Conservation (phyloP, 2,888 invertebrate genomes). For the Marronus borbonicus region DNA sequence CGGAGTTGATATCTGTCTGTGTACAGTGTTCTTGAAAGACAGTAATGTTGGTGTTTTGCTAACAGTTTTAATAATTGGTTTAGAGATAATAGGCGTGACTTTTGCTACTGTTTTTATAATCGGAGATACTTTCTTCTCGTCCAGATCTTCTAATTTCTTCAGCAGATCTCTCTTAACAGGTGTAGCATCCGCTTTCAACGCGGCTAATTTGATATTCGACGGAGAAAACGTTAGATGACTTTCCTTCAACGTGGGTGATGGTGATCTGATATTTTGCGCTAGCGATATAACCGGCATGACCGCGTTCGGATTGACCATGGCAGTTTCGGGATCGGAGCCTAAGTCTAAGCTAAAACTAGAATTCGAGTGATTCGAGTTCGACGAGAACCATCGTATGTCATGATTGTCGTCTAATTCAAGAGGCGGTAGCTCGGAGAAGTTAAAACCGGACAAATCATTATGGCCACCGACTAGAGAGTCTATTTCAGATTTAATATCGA, state of each 20-base stretch:
- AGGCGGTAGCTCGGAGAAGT: slow-evolving; percentile 77
- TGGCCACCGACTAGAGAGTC: slow-evolving; percentile 84
- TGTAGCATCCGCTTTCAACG: slow-evolving; percentile 72
- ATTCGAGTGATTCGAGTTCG: slow-evolving; percentile 74
- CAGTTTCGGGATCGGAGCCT: slow-evolving; percentile 79
- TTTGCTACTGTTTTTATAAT: slow-evolving; percentile 65
- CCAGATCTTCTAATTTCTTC: slow-evolving; percentile 73
- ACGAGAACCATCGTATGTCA: slow-evolving; percentile 74
- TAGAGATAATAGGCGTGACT: slow-evolving; percentile 66
- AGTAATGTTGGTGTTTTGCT: slow-evolving; percentile 59
- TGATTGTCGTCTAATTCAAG: slow-evolving; percentile 80
- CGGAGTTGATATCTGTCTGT: slow-evolving; percentile 61
- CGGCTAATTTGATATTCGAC: slow-evolving; percentile 78
- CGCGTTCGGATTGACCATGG: slow-evolving; percentile 92
- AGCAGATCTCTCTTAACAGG: slow-evolving; percentile 79
- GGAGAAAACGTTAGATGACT: slow-evolving; percentile 83
- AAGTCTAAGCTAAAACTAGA: slow-evolving; percentile 80
- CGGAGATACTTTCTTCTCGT: slow-evolving; percentile 60
- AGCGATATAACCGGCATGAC: slow-evolving; percentile 86
- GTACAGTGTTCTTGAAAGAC: slow-evolving; percentile 64
- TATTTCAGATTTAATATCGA: slow-evolving; percentile 90
- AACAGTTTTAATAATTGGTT: slow-evolving; percentile 65
- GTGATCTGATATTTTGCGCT: slow-evolving; percentile 69
- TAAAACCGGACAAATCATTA: slow-evolving; percentile 77
- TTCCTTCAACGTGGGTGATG: slow-evolving; percentile 79